A percentile compares a stretch with the other conserved stretches of the same genome.
Conservation (phyloP, 2,797 vertebrate genomes). For the Psittacula echo region DNA sequence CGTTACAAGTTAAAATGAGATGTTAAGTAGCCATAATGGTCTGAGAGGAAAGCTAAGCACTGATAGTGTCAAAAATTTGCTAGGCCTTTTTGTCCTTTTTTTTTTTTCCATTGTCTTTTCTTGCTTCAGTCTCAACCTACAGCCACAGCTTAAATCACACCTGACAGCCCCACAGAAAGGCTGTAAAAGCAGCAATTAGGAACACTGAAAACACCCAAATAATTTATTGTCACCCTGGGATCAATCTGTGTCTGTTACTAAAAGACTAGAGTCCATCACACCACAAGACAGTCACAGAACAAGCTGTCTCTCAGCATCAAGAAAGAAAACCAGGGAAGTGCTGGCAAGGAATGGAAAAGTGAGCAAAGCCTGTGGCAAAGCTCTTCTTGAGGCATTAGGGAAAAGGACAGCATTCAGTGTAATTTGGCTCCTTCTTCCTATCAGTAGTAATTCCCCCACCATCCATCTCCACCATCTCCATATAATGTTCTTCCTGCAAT, state of each 20-base stretch:
- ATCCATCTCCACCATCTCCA: not conserved
- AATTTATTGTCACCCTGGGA: slow-evolving; percentile 26
- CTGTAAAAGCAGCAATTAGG: slow-evolving; percentile 19
- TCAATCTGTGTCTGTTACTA: not conserved
- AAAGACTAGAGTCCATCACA: not conserved
- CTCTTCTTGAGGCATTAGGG: not conserved
- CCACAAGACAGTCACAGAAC: not conserved
- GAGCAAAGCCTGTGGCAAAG: not conserved
- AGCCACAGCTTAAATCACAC: not conserved
- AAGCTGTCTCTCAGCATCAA: not conserved
- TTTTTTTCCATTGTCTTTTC: not conserved
- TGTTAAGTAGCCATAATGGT: not conserved
- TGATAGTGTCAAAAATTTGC: not conserved
- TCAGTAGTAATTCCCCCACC: not conserved
- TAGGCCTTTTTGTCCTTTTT: not conserved
- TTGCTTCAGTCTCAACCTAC: not conserved
- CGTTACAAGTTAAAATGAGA: not conserved
- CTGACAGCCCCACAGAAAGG: not conserved
- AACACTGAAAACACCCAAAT: slow-evolving; percentile 6
- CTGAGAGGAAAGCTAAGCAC: not conserved
- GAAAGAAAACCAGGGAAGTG: not conserved
- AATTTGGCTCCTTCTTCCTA: not conserved
- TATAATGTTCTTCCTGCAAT: not conserved
- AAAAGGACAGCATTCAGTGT: not conserved
- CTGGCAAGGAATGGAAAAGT: not conserved